Evolutionary conservation across 2,888 invertebrate species (phyloP).

Genomic region (Rhabditophanes sp.): DNA sequence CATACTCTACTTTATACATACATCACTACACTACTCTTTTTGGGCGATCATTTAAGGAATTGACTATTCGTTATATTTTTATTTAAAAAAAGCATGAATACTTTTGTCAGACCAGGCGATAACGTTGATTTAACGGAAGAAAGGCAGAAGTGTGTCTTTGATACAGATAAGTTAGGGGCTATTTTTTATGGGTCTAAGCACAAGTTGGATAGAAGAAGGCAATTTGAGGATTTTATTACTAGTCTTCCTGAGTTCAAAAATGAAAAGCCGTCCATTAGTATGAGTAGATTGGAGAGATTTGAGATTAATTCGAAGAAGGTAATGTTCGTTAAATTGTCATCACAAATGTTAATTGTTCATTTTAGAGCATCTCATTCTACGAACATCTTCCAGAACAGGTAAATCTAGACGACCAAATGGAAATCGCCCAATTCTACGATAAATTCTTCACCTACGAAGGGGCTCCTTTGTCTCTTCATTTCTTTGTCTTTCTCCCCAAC

Average conservation of each 20-base stretch:
- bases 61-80: too few relatives aligned
- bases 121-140: conserved; percentile 25
- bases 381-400: too few relatives aligned
- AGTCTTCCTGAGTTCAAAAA: conserved; percentile 39
- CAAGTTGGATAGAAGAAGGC: conserved; percentile 11
- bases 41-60: too few relatives aligned
- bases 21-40: too few relatives aligned
- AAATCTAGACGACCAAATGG: too few relatives aligned
- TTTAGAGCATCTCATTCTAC: too few relatives aligned
- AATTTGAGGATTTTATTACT: conserved; percentile 26
- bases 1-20: too few relatives aligned
- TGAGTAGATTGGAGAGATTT: conserved; percentile 43
- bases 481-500: conserved; percentile 80
- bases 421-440: too few relatives aligned
- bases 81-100: too few relatives aligned
- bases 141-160: conserved; percentile 15
- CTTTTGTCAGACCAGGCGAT: conserved; percentile 13
- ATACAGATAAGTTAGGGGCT: conserved; percentile 14
- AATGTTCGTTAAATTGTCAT: too few relatives aligned
- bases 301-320: conserved; percentile 43
- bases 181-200: conserved; percentile 15
- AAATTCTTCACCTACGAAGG: conserved; percentile 33
- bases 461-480: conserved; percentile 61
- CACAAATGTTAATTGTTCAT: too few relatives aligned
- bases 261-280: conserved; percentile 29